Conservation (phyloP, 2,888 invertebrate species). For the Plemyria rubiginata region DNA sequence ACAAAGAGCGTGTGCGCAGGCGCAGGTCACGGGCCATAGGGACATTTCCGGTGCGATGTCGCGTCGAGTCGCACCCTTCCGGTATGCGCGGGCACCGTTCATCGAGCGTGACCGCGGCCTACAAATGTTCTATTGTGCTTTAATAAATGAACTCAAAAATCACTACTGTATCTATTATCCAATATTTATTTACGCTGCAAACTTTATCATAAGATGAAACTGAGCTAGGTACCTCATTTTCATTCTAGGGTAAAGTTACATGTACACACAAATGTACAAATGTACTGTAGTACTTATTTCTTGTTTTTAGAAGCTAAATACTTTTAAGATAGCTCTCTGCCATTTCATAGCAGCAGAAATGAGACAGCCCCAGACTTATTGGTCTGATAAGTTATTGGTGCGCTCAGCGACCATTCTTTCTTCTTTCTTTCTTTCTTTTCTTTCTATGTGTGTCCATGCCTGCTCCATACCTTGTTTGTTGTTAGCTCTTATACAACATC, state of each 20-base stretch:
- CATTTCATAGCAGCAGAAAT: no score
- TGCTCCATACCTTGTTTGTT: background rate
- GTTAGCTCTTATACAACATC: background rate
- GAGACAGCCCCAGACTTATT: no score
- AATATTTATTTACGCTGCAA: background rate
- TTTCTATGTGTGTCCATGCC: background rate
- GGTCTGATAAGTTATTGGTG: no score
- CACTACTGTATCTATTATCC: constrained; percentile 36
- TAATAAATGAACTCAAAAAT: constrained; percentile 69
- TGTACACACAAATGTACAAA: no score
- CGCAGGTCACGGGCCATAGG: constrained; percentile 73
- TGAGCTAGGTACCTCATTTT: no score
- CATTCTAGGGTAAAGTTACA: no score
- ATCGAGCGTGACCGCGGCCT: constrained; percentile 70
- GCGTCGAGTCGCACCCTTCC: constrained; percentile 81
- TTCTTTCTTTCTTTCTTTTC: no score
- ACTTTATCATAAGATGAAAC: background rate
- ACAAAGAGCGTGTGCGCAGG: constrained; percentile 67
- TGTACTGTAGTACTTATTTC: no score
- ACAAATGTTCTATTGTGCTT: constrained; percentile 71
- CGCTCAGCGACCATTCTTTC: no score
- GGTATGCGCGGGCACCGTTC: constrained; percentile 70
- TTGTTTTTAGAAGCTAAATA: no score
- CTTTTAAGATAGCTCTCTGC: no score
- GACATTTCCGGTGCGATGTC: constrained; percentile 69